These are phyloP conservation scores for Heliconius sara DNA, from an alignment of 2,888 invertebrate genomes.

Conservation along the genomic window DNA sequence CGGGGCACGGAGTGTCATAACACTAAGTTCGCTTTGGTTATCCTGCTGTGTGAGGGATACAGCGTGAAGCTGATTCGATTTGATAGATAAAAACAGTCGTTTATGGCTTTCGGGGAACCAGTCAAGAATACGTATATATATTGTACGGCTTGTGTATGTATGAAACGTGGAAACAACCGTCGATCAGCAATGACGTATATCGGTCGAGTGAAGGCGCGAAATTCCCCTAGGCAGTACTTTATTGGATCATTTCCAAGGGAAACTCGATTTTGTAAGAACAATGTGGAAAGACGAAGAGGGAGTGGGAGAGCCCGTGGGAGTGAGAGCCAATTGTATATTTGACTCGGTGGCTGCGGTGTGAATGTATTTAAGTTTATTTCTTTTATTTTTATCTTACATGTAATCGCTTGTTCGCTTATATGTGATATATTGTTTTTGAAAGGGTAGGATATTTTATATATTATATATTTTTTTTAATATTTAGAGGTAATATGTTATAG, in stretches of 20 bases:
- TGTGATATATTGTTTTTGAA: neutral
- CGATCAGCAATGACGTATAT: conserved; percentile 51
- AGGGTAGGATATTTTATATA: neutral
- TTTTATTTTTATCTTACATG: neutral
- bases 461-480: too few relatives aligned
- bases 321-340: conserved; percentile 29
- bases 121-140: neutral
- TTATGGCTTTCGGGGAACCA: neutral
- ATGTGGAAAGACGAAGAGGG: conserved; percentile 53
- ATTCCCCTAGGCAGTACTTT: conserved; percentile 59
- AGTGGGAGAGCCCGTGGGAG: conserved; percentile 20
- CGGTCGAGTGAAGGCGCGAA: conserved; percentile 52
- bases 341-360: conserved; percentile 1
- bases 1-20: too few relatives aligned
- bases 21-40: too few relatives aligned
- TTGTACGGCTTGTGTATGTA: neutral
- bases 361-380: conserved; percentile 22
- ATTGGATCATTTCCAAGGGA: conserved; percentile 71
- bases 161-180: conserved; percentile 23
- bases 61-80: too few relatives aligned
- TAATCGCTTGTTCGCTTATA: neutral
- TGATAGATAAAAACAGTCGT: neutral
- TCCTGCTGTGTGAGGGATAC: too few relatives aligned
- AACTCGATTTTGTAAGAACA: conserved; percentile 66
- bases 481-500: neutral